Percentiles rank a stretch among this genome's conserved stretches.
These are phyloP conservation scores for Drosophila seguyi DNA, from an alignment of 1,140 invertebrate genomes.

Conservation along the genomic window DNA sequence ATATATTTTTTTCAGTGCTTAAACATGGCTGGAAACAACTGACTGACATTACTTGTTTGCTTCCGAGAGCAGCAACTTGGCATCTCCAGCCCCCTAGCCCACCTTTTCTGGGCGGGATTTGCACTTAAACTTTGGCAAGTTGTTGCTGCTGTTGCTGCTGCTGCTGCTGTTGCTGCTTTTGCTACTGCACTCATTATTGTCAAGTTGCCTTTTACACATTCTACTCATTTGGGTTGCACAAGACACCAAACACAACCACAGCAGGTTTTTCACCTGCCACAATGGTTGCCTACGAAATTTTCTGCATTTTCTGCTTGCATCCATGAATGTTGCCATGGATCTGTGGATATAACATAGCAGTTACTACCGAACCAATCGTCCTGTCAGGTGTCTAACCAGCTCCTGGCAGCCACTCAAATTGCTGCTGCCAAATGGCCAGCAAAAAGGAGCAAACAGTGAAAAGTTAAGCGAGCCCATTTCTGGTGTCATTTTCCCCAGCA, in stretches of 20 bases:
- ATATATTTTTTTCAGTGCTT: conserved; percentile 8
- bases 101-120: conserved; percentile 21
- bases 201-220: conserved; percentile 64
- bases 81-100: neutral
- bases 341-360: conserved; percentile 19
- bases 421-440: conserved; percentile 56
- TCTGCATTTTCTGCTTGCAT: neutral
- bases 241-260: conserved; percentile 19
- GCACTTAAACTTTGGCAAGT: conserved; percentile 50
- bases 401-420: conserved; percentile 56
- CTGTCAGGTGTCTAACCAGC: conserved; percentile 43
- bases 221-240: conserved; percentile 61
- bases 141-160: conserved; percentile 22
- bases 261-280: conserved; percentile 1
- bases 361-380: conserved; percentile 16
- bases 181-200: conserved; percentile 64
- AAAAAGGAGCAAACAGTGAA: conserved; percentile 65
- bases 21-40: conserved; percentile 30
- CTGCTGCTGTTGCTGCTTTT: conserved; percentile 6
- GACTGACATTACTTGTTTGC: conserved; percentile 55
- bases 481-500: conserved; percentile 44
- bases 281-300: conserved; percentile 13
- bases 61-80: conserved; percentile 35
- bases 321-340: conserved; percentile 15
- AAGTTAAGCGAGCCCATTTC: conserved; percentile 69